Evolutionary conservation across 2,888 invertebrate species (phyloP), one percentile per base, ranked within the genome.

Genomic region (Scrobipalpa atriplicella): DNA sequence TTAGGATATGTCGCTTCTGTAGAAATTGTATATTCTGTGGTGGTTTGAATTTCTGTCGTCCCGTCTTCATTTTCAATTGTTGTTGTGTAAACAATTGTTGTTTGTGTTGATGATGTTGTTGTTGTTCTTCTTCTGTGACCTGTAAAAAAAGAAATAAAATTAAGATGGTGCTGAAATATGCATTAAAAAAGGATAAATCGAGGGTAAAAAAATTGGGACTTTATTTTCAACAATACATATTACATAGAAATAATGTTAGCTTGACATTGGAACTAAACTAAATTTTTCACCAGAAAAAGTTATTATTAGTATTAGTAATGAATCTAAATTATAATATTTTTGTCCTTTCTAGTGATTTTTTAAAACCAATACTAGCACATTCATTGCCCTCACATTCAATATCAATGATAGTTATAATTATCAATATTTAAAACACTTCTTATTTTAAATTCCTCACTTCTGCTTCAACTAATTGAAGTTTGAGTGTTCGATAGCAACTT

Each of bases 91-190:
- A 79, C 75, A 19, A 84, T 71, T 73, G 81, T 84, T 64, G 86
- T 82, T 75, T 80, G 80, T 16, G 87, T 82, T 68, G 88, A 84
- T 0, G 85, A 80, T 65, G 89, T 85, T n/a, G 90, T 85, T 36
- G 87, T 85, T 62, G 87, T 90, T 88, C 90, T 92, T 89, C 92
- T 88, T 77, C 90, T 87, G 75, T 92, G 92, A 79, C 90, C 92
- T 92, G 84, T 67, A 60, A 61, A 69, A 70, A 71, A 11, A 52
- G n/a, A 47, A 54, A 0, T n/a, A 3, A 0, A 19, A 19, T 16
- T 36, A 60, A 9, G 10, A 38, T 60, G 11, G 9, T 52, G 7
- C 9, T 9, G 5, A 56, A 21, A 56, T 10, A 13, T 21, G 1
- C 2, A 10, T 10, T 5, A 13, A 5, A 18, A 29, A 18, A 6